Evolutionary conservation across 2,888 invertebrate genomes (phyloP).

Genomic region (Scrobipalpa costella): DNA sequence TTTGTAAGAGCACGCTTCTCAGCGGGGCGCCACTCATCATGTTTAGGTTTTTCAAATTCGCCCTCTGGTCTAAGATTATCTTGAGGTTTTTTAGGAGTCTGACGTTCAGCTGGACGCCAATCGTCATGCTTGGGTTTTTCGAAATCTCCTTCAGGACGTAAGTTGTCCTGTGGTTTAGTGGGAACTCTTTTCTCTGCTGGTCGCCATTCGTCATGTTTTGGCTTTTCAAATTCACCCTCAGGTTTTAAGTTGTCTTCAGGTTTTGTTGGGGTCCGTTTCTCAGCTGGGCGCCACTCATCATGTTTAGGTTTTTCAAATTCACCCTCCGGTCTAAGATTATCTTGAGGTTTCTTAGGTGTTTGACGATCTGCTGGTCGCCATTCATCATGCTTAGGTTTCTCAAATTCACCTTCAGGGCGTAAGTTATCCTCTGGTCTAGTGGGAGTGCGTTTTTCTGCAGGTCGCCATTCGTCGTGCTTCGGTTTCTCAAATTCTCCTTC

Average conservation of each 20-base stretch:
- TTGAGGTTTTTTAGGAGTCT: slow-evolving; percentile 42
- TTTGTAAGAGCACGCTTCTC: slow-evolving; percentile 48
- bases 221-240: slow-evolving; percentile 74
- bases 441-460: slow-evolving; percentile 63
- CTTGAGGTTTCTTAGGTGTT: slow-evolving; percentile 61
- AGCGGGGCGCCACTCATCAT: slow-evolving; percentile 61
- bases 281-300: slow-evolving; percentile 59
- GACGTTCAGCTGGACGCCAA: slow-evolving; percentile 63
- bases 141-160: slow-evolving; percentile 82
- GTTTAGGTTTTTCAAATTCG: slow-evolving; percentile 69
- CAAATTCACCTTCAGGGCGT: slow-evolving; percentile 44
- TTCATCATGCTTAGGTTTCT: slow-evolving; percentile 50
- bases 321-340: slow-evolving; percentile 78
- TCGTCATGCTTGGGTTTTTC: slow-evolving; percentile 64
- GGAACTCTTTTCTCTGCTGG: slow-evolving; percentile 61
- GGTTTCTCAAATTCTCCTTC: slow-evolving; percentile 75
- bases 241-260: slow-evolving; percentile 72
- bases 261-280: slow-evolving; percentile 55
- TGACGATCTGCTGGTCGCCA: slow-evolving; percentile 66
- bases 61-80: slow-evolving; percentile 71
- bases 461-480: slow-evolving; percentile 54
- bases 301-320: slow-evolving; percentile 71
- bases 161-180: slow-evolving; percentile 76
- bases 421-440: slow-evolving; percentile 70
- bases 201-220: slow-evolving; percentile 58